phyloP scores from a whole-genome alignment of 2,113 vertebrate species.

The Oryzias curvinotus region DNA sequence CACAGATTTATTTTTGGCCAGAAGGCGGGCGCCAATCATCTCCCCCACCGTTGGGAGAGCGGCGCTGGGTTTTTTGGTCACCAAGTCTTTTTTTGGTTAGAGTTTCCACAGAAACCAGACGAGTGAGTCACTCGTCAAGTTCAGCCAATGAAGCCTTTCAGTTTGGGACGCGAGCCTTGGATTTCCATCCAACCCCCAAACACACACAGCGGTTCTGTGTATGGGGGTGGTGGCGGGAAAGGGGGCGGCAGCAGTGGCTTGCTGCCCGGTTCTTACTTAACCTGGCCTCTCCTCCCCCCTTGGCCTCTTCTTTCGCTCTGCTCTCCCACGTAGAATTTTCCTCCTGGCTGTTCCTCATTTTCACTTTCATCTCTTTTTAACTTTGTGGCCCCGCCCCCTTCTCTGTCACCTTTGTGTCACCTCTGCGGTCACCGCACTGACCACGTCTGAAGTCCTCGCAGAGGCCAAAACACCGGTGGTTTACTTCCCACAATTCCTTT shows the following conservation, averaged over 20 bases:
- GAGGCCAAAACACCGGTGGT: neutral
- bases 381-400: slow-evolving; percentile 1
- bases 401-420: neutral
- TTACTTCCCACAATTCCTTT: slow-evolving; percentile 13
- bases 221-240: neutral
- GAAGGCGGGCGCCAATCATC: slow-evolving; percentile 44
- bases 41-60: slow-evolving; percentile 28
- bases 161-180: slow-evolving; percentile 19
- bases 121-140: slow-evolving; percentile 56
- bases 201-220: neutral
- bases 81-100: slow-evolving; percentile 30
- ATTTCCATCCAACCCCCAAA: slow-evolving; percentile 23
- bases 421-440: neutral
- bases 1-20: slow-evolving; percentile 51
- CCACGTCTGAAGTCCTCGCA: neutral
- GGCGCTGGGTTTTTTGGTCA: slow-evolving; percentile 38
- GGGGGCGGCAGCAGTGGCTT: slow-evolving; percentile 14
- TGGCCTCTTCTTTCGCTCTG: slow-evolving; percentile 1
- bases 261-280: slow-evolving; percentile 50
- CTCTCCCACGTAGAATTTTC: slow-evolving; percentile 7
- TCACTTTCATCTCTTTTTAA: neutral
- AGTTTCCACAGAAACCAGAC: slow-evolving; percentile 67
- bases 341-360: slow-evolving; percentile 7
- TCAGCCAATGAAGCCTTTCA: slow-evolving; percentile 38
- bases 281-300: slow-evolving; percentile 13